Conservation (phyloP, 2,797 vertebrate genomes). For the Sebastes taczanowskii region DNA sequence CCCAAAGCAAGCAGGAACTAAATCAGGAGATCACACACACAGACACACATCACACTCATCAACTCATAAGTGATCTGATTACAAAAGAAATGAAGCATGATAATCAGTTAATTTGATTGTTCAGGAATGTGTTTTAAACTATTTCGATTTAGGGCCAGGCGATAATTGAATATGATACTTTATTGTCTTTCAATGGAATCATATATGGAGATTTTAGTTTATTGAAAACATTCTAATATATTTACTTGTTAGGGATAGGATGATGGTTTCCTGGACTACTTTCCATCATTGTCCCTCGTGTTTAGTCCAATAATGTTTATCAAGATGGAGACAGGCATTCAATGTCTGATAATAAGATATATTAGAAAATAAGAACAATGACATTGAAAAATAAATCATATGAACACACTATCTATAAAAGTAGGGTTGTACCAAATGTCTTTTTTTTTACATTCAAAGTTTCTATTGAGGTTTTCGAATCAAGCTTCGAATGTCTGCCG, state of each 20-base stretch:
- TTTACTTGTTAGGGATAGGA: not conserved
- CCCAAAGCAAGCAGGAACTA: constrained; percentile 11
- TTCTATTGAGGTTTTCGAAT: no score
- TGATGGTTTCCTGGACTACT: not conserved
- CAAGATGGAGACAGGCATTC: not conserved
- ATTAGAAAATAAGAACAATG: not conserved
- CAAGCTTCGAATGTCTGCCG: no score
- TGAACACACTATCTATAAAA: not conserved
- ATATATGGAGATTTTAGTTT: not conserved
- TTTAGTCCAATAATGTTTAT: not conserved
- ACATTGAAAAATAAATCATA: no score
- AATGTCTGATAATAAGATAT: not conserved
- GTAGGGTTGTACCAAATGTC: no score
- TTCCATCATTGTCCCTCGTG: not conserved
- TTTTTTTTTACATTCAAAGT: no score
- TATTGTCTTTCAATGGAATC: no score
- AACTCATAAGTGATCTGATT: constrained; percentile 5
- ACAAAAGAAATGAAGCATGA: not conserved
- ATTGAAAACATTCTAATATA: not conserved
- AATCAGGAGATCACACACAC: not conserved
- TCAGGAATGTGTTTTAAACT: not conserved
- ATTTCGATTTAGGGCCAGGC: no score
- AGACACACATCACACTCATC: not conserved
- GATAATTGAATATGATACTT: no score
- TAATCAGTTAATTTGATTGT: not conserved